Evolutionary conservation across 1,140 invertebrate genomes (phyloP).

Genomic region (Procambarus virginalis): DNA sequence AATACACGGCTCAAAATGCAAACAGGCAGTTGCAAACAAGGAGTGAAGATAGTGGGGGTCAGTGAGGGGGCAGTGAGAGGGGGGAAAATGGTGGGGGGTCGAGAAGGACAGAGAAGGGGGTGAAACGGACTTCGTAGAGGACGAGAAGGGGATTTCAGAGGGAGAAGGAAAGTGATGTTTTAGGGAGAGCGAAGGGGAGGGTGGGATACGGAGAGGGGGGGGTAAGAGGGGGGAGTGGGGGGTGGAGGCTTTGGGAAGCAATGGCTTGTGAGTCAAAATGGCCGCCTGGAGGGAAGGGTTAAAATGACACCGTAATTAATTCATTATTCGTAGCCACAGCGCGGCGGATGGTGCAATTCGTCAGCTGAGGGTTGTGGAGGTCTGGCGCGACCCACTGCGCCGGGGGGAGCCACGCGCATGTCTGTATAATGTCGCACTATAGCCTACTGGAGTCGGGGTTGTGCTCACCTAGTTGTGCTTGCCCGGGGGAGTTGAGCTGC

Average conservation of each 20-base stretch:
- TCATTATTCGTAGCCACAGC: slow-evolving; percentile 64
- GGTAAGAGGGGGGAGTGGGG: neutral
- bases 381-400: neutral
- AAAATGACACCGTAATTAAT: slow-evolving; percentile 68
- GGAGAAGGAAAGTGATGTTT: neutral
- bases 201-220: too few relatives aligned
- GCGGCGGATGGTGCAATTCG: slow-evolving; percentile 39
- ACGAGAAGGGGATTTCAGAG: neutral
- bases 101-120: neutral
- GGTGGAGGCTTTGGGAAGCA: slow-evolving; percentile 39
- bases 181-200: too few relatives aligned
- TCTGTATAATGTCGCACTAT: slow-evolving; percentile 16
- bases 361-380: slow-evolving; percentile 14
- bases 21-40: too few relatives aligned
- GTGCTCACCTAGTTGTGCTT: too few relatives aligned
- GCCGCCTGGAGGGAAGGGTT: slow-evolving; percentile 62
- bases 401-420: neutral
- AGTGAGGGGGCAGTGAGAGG: too few relatives aligned
- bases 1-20: too few relatives aligned
- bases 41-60: too few relatives aligned
- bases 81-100: too few relatives aligned
- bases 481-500: too few relatives aligned
- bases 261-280: slow-evolving; percentile 65
- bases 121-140: neutral
- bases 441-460: too few relatives aligned